A percentile compares a stretch with the other conserved stretches of the same genome.
Conservation (phyloP, 1,140 invertebrate genomes). For the Drosophila equinoxialis region DNA sequence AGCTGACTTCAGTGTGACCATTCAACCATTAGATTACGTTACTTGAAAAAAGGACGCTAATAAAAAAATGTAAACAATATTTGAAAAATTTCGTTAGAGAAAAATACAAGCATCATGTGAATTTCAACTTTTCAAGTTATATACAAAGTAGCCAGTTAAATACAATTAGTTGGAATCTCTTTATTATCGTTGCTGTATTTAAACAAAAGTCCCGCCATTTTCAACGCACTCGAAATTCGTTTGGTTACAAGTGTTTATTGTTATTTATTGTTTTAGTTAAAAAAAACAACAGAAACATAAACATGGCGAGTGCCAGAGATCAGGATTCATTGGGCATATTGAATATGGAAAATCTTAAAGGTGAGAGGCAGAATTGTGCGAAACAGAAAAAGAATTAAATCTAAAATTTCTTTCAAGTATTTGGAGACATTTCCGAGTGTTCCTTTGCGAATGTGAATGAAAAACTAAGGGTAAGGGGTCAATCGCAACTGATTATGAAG, state of each 20-base stretch:
- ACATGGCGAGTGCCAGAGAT: constrained; percentile 38
- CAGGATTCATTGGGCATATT: constrained; percentile 71
- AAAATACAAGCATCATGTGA: no score
- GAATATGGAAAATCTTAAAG: constrained; percentile 71
- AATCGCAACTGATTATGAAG: not conserved
- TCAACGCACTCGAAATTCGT: not conserved
- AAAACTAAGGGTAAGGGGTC: constrained; percentile 56
- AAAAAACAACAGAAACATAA: constrained; percentile 31
- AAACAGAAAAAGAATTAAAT: not conserved
- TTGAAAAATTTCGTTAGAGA: no score
- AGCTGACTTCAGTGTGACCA: no score
- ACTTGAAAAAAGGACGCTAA: no score
- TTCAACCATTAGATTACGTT: no score
- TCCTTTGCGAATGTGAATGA: constrained; percentile 43
- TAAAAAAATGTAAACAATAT: no score
- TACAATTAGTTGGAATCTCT: no score
- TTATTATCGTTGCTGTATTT: not conserved
- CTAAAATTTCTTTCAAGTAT: constrained; percentile 42
- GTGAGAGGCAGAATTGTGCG: constrained; percentile 19
- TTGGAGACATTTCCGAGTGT: constrained; percentile 64
- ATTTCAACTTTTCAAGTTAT: no score
- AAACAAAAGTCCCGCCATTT: not conserved
- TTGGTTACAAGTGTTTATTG: not conserved
- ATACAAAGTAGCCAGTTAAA: no score
- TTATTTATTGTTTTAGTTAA: constrained; percentile 3